Percentiles rank a stretch among this genome's conserved stretches.
Evolutionary conservation across 2,113 vertebrate genomes (phyloP).

Genomic region (Rhynchopsitta pachyrhyncha): DNA sequence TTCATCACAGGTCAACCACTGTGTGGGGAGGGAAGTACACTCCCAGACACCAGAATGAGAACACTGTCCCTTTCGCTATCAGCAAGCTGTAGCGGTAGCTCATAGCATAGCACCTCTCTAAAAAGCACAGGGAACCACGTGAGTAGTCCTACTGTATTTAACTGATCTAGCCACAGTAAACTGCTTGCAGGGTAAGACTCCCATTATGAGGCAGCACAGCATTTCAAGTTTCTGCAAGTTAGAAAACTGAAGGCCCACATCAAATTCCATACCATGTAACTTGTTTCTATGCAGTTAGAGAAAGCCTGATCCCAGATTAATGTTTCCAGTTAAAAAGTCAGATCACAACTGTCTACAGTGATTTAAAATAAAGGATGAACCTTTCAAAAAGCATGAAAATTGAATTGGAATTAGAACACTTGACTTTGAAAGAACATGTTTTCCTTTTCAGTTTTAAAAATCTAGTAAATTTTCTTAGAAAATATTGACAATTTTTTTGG

Average conservation of each 20-base stretch:
- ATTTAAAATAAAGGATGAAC: not conserved
- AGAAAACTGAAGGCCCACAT: not conserved
- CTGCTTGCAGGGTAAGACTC: not conserved
- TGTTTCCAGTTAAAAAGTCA: not conserved
- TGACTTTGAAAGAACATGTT: not conserved
- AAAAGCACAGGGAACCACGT: accelerated
- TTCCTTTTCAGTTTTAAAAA: not conserved
- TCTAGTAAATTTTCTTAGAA: not conserved
- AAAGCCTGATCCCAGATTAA: not conserved
- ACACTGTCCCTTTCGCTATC: not conserved
- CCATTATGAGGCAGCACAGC: not conserved
- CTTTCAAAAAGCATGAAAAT: not conserved
- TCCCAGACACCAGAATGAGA: not conserved
- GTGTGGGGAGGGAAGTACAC: accelerated
- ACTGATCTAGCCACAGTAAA: not conserved
- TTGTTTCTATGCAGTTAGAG: not conserved
- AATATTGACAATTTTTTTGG: not conserved
- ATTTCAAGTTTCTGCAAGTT: not conserved
- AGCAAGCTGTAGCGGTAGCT: not conserved
- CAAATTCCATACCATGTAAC: not conserved
- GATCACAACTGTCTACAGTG: not conserved
- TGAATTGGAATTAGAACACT: not conserved
- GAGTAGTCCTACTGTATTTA: not conserved
- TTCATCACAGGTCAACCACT: not conserved
- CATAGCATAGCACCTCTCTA: not conserved